Conservation (phyloP, 1,140 invertebrate species). For the Tyrophagus putrescentiae region DNA sequence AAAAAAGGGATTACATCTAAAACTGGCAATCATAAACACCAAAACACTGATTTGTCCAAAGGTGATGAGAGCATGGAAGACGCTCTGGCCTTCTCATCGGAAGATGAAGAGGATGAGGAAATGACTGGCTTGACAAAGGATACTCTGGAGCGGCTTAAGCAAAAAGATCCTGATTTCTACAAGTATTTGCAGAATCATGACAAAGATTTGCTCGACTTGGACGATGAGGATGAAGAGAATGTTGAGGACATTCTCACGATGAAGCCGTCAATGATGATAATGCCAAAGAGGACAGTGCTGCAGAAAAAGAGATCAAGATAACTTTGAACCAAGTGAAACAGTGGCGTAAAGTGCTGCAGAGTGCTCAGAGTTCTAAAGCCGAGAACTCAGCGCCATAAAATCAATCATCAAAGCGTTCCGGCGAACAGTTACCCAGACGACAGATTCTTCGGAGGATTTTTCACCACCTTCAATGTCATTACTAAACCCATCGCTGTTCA, state of each 20-base stretch:
- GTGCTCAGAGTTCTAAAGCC: slow-evolving; percentile 25
- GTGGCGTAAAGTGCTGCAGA: slow-evolving; percentile 34
- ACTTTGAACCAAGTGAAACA: slow-evolving; percentile 35
- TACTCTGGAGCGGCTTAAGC: slow-evolving; percentile 52
- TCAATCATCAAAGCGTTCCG: slow-evolving; percentile 25
- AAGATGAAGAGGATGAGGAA: slow-evolving; percentile 4
- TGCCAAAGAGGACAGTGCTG: slow-evolving; percentile 29
- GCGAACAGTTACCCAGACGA: slow-evolving; percentile 28
- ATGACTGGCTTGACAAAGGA: slow-evolving; percentile 8
- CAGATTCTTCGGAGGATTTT: slow-evolving; percentile 23
- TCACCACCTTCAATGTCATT: slow-evolving; percentile 23
- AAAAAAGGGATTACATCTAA: no score
- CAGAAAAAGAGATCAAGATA: slow-evolving; percentile 32
- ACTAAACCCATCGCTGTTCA: slow-evolving; percentile 44
- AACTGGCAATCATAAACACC: no score
- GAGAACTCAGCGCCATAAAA: slow-evolving; percentile 31
- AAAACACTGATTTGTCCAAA: no score
- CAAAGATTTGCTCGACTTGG: slow-evolving; percentile 61
- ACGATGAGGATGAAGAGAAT: slow-evolving; percentile 39
- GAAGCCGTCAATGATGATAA: slow-evolving; percentile 22
- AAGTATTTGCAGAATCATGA: slow-evolving; percentile 71
- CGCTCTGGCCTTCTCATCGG: no score
- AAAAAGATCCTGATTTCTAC: slow-evolving; percentile 70
- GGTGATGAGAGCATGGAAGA: no score
- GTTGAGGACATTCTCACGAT: slow-evolving; percentile 20